Evolutionary conservation across 2,888 invertebrate genomes (phyloP), one percentile per base, ranked within the genome.

Genomic region (Pherbina coryleti): DNA sequence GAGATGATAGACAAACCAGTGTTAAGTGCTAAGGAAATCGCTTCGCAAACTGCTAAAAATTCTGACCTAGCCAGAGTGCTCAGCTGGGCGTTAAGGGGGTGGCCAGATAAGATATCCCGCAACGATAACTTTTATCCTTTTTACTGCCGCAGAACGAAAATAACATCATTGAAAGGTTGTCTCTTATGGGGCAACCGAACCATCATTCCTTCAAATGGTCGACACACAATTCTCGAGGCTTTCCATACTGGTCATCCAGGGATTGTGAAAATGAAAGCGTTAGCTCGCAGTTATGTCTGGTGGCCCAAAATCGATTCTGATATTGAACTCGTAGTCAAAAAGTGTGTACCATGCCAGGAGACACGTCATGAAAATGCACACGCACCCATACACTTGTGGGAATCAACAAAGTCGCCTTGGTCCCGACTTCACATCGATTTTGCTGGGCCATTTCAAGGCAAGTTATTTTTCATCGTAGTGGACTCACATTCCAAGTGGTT

Each of bases 151-250:
- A 67, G 72, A 14, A 60, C 37, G 0, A 74, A 76, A 53, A 76
- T 76, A 2, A 44, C 72, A 69, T 25, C 78, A 9, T 25, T 78
- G 8, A 78, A 78, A 31, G 79, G 77, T 5, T 81, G 79, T 69
- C 71, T 81, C 5, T 64, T 81, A 60, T 80, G 75, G 79, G 80
- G 79, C 76, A 76, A 79, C 22, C 79, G 79, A 53, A 76, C 74
- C 8, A 75, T 81, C 28, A 66, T 81, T 11, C 70, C 78, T 22
- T 66, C 70, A 28, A 64, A 51, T 19, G 5, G 53, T 75, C 49
- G 53, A 2, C 64, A 64, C 11, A 44, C 14, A 44, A 44, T 44
- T 44, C 44, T 49, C 2, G 22, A 22, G 9, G 67, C 14, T 44
- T 49, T 34, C 5, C 49, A 67, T 22, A 25, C 67, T 25, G n/a